Percentiles rank a stretch among this genome's conserved stretches.
phyloP scores from a whole-genome alignment of 2,113 vertebrate genomes.

The Asarcornis scutulata region DNA sequence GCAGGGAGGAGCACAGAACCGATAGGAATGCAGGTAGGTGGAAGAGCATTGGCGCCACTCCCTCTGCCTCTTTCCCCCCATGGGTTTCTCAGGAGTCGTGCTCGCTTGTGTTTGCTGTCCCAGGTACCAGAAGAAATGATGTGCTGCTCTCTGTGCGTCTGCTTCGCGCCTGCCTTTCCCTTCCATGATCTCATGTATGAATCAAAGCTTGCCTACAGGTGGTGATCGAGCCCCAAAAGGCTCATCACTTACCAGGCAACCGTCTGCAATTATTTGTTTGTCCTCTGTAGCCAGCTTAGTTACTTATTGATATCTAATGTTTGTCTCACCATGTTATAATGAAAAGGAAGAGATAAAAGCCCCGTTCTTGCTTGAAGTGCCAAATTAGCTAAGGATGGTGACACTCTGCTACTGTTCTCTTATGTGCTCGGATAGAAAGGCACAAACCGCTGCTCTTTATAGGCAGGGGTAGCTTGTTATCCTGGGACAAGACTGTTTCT shows the following conservation, averaged over 20 bases:
- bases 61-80: background rate
- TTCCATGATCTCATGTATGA: background rate
- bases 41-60: background rate
- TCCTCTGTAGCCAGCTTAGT: constrained; percentile 53
- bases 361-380: background rate
- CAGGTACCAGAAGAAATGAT: background rate
- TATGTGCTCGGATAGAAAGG: background rate
- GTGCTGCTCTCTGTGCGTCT: background rate
- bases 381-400: constrained; percentile 49
- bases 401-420: constrained; percentile 15
- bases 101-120: constrained; percentile 14
- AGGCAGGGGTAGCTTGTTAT: background rate
- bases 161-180: background rate
- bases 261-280: constrained; percentile 40
- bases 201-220: constrained; percentile 65
- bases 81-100: background rate
- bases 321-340: constrained; percentile 42
- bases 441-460: background rate
- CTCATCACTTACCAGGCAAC: constrained; percentile 41
- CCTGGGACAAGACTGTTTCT: background rate
- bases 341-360: constrained; percentile 57
- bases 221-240: constrained; percentile 45
- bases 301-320: constrained; percentile 48
- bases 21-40: background rate
- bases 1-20: background rate